Evolutionary conservation across 64 coral and sea anemone genomes (phyloP).

Genomic region (Actinia tenebrosa): DNA sequence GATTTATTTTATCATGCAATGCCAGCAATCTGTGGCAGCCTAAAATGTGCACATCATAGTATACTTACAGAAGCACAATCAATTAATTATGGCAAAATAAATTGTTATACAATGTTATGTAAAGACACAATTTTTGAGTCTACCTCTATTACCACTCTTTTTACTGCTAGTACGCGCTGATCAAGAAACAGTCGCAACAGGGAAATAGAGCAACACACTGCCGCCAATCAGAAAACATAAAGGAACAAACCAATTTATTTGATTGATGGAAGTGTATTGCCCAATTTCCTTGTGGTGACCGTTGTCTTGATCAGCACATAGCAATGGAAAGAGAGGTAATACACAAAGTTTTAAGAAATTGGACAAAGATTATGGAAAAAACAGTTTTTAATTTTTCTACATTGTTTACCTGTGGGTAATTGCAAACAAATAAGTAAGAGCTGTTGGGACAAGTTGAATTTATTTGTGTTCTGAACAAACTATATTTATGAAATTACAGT

Average conservation of each 20-base stretch:
- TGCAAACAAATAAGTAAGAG: neutral
- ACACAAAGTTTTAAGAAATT: neutral
- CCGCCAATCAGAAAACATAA: too few relatives aligned
- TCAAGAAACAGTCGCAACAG: too few relatives aligned
- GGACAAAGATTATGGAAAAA: neutral
- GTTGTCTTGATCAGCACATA: too few relatives aligned
- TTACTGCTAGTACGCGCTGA: too few relatives aligned
- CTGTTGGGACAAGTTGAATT: neutral
- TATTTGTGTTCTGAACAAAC: neutral
- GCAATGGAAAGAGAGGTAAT: neutral
- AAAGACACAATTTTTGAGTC: neutral
- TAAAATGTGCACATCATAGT: slow-evolving; percentile 1
- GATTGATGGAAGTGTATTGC: too few relatives aligned
- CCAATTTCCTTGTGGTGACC: too few relatives aligned
- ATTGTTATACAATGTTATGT: neutral
- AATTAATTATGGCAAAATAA: neutral
- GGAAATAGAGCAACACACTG: too few relatives aligned
- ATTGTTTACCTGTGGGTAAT: neutral
- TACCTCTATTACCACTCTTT: too few relatives aligned
- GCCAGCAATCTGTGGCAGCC: neutral
- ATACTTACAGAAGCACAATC: slow-evolving; percentile 12
- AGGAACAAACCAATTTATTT: too few relatives aligned
- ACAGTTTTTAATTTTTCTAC: neutral
- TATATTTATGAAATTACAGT: neutral
- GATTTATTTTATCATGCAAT: too few relatives aligned